Conservation (phyloP, 2,113 vertebrate genomes). For the Plecotus auritus region DNA sequence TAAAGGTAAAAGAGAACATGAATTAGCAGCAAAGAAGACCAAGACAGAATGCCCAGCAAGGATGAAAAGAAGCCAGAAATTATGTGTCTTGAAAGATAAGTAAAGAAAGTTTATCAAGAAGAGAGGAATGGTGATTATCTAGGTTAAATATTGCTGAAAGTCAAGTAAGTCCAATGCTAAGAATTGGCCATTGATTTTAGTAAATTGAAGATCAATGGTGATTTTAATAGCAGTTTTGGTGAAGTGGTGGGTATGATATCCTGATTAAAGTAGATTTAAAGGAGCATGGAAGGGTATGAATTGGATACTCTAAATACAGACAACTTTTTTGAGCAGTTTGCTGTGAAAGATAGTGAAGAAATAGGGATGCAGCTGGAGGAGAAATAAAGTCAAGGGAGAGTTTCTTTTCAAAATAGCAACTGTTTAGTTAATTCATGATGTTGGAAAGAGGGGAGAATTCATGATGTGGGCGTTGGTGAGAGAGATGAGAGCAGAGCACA, state of each 20-base stretch:
- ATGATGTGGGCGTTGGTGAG: background rate
- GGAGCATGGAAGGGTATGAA: background rate
- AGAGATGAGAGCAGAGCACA: background rate
- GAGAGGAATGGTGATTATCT: background rate
- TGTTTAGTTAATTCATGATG: background rate
- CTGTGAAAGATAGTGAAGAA: background rate
- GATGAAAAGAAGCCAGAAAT: background rate
- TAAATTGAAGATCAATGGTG: background rate
- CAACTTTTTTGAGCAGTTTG: background rate
- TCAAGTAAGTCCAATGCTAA: background rate
- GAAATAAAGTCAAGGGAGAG: background rate
- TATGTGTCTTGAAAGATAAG: background rate
- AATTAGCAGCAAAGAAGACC: background rate
- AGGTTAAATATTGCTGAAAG: background rate
- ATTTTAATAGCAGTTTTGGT: background rate
- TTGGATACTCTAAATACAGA: background rate
- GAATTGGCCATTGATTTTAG: background rate
- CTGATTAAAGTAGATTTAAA: background rate
- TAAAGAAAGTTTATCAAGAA: background rate
- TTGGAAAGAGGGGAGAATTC: background rate
- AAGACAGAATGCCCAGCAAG: background rate
- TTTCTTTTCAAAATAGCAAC: constrained; percentile 13
- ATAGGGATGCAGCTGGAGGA: background rate
- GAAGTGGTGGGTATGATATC: background rate
- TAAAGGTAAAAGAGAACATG: background rate